These are phyloP conservation scores for Tipula lateralis DNA, from an alignment of 2,888 invertebrate species.

Conservation along the genomic window DNA sequence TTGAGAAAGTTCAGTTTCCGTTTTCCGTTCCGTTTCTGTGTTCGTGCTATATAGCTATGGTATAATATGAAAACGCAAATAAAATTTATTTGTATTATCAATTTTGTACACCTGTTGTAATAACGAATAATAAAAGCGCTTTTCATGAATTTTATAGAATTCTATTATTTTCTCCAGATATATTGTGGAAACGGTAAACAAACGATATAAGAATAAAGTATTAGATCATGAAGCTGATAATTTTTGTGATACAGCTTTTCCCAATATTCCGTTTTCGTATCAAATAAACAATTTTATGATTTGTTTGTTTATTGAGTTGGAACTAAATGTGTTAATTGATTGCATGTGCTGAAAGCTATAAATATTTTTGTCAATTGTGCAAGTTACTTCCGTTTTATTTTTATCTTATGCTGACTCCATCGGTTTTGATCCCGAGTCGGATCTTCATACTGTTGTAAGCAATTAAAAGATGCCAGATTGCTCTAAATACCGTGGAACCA, in stretches of 20 bases:
- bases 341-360: no score
- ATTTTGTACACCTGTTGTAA: neutral
- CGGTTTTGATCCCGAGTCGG: no score
- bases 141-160: neutral
- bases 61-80: neutral
- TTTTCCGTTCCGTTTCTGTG: neutral
- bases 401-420: no score
- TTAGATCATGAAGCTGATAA: neutral
- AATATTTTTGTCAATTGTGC: no score
- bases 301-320: neutral
- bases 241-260: neutral
- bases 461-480: no score
- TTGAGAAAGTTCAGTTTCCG: neutral
- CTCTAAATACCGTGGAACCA: no score
- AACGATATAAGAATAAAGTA: neutral
- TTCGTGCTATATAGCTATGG: no score
- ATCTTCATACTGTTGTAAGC: no score
- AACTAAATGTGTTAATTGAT: no score
- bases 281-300: neutral
- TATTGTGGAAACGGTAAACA: neutral
- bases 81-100: neutral
- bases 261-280: neutral
- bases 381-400: no score
- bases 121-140: neutral
- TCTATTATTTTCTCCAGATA: neutral